Conservation (phyloP, 2,113 vertebrate species). For the Larimichthys crocea region DNA sequence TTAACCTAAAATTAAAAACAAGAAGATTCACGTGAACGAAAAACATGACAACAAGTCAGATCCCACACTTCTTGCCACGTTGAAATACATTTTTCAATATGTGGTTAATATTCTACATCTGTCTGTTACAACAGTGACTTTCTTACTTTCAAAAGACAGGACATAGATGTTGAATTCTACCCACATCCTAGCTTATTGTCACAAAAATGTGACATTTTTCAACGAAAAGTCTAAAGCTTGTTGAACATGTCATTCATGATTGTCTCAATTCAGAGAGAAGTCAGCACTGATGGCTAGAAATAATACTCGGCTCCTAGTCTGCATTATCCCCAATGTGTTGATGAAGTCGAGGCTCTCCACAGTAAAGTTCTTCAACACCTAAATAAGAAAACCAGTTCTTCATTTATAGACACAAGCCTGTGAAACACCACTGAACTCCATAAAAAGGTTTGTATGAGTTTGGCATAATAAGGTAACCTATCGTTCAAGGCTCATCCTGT, state of each 20-base stretch:
- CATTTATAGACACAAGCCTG: neutral
- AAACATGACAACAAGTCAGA: neutral
- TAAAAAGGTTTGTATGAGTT: neutral
- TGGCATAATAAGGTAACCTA: neutral
- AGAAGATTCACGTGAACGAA: neutral
- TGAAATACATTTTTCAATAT: neutral
- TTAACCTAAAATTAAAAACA: neutral
- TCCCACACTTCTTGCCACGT: neutral
- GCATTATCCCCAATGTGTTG: neutral
- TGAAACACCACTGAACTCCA: neutral
- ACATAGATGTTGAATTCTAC: neutral
- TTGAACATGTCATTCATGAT: constrained; percentile 3
- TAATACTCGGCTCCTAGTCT: neutral
- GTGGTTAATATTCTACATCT: neutral
- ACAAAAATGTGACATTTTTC: neutral
- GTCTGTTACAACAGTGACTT: neutral
- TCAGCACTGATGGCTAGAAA: neutral
- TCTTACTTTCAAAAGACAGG: neutral
- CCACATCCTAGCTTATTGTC: neutral
- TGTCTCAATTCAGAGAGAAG: neutral
- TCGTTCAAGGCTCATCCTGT: neutral
- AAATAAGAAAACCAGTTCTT: neutral
- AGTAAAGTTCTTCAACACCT: neutral
- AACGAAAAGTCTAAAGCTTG: neutral
- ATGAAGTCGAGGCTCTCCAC: neutral